Conservation (phyloP, 2,888 invertebrate species). For the Timema podura region DNA sequence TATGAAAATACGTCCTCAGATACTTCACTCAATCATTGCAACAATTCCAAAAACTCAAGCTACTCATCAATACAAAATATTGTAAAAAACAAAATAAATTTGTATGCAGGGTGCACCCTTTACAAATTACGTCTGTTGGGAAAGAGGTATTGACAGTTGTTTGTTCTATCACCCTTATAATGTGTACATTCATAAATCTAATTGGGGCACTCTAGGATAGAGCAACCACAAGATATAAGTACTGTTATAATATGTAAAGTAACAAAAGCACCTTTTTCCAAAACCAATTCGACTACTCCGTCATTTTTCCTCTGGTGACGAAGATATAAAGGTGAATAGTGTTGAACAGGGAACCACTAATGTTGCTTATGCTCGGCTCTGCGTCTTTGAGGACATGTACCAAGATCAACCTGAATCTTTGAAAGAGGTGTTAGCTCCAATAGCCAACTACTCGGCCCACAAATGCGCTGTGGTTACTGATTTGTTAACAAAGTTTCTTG, state of each 20-base stretch:
- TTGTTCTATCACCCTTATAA: slow-evolving; percentile 42
- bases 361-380: slow-evolving; percentile 27
- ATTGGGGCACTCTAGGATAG: too few relatives aligned
- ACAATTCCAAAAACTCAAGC: too few relatives aligned
- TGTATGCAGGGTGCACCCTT: slow-evolving; percentile 32
- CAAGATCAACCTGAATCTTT: slow-evolving; percentile 27
- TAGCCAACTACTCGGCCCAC: background rate
- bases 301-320: too few relatives aligned
- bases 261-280: slow-evolving; percentile 31
- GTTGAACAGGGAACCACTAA: background rate
- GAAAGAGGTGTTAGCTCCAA: background rate
- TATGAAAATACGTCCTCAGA: too few relatives aligned
- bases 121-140: slow-evolving; percentile 10
- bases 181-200: slow-evolving; percentile 39
- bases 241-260: slow-evolving; percentile 36
- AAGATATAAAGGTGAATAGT: too few relatives aligned
- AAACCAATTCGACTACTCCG: background rate
- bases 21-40: too few relatives aligned
- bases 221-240: too few relatives aligned
- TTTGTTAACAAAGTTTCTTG: slow-evolving; percentile 52
- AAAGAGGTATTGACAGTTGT: slow-evolving; percentile 14
- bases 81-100: slow-evolving; percentile 1
- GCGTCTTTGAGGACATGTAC: slow-evolving; percentile 39
- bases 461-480: slow-evolving; percentile 50
- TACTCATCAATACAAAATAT: slow-evolving; percentile 9